Evolutionary conservation across 2,113 vertebrate genomes (phyloP), one percentile per base, ranked within the genome.

Genomic region (Carlito syrichta): DNA sequence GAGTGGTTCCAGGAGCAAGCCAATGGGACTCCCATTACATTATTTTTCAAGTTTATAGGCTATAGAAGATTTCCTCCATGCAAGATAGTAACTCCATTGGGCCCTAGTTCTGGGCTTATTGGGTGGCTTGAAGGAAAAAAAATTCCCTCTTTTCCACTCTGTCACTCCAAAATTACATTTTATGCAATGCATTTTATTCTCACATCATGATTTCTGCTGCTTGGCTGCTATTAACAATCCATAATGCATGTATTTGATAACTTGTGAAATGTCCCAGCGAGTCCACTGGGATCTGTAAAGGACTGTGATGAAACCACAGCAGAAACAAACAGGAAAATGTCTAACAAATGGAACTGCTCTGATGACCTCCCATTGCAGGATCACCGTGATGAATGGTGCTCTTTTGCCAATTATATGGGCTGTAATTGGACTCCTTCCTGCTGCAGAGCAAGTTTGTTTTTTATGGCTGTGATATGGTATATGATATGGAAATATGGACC

Each of bases 201-300:
- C 94, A 82, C 25, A 56, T 77, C 77, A 88, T 87, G 82, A 56
- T 81, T 96, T 95, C 90, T 94, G 54, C 60, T 96, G 43, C 73
- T 95, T 97, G 92, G 68, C 56, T 96, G 76, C 82, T 95, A 78
- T 96, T 95, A 94, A 89, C 71, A 87, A 91, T 88, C 71, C 54
- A 96, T 93, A 97, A 95, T 91, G 85, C 48, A 45, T 86, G 50
- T 96, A 78, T 96, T 92, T 69, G 92, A 91, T 96, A 96, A 88
- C 77, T 62, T 97, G 92, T 95, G 88, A 95, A 98, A 94, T 96
- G 93, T 95, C 71, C 87, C 81, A 68, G 76, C 30, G 52, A 79
- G 87, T 88, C 95, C 85, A 14, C 38, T 17, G 73, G 86, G 92
- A 87, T 96, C 81, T 73, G 32, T 87, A 90, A 86, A 92, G 68